Conservation (phyloP, 2,888 invertebrate genomes). For the Ashinkailepas kermadecensis region DNA sequence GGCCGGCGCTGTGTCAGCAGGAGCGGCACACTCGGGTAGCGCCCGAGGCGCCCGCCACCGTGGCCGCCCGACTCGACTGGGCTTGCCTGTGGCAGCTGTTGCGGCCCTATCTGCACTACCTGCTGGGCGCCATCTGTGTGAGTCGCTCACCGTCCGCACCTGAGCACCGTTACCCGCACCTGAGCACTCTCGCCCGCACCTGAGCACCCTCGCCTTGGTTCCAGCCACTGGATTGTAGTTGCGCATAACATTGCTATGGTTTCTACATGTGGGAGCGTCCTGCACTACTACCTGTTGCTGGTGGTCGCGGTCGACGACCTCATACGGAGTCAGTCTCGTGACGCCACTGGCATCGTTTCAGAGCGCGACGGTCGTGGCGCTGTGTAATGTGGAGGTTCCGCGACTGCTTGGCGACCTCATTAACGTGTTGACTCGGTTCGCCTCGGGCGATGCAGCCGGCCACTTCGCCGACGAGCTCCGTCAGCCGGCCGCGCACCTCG, state of each 20-base stretch:
- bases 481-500: slow-evolving; percentile 57
- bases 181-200: too few relatives aligned
- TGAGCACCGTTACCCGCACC: too few relatives aligned
- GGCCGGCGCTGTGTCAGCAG: background rate
- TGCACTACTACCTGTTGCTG: too few relatives aligned
- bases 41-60: background rate
- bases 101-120: slow-evolving; percentile 64
- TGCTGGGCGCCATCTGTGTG: slow-evolving; percentile 69
- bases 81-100: slow-evolving; percentile 61
- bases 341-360: slow-evolving; percentile 41
- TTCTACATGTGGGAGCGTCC: too few relatives aligned
- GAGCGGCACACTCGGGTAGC: background rate
- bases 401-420: slow-evolving; percentile 72
- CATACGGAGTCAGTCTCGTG: too few relatives aligned
- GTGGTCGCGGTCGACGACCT: too few relatives aligned
- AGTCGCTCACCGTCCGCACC: slow-evolving; percentile 41
- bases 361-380: slow-evolving; percentile 80
- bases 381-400: slow-evolving; percentile 83
- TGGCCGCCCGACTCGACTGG: slow-evolving; percentile 61
- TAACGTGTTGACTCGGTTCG: slow-evolving; percentile 58
- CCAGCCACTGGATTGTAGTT: too few relatives aligned
- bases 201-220: background rate
- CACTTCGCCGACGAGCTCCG: slow-evolving; percentile 56
- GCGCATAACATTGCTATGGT: too few relatives aligned
- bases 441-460: slow-evolving; percentile 38